A percentile compares a stretch with the other conserved stretches of the same genome.
These are phyloP conservation scores for Labeo calbasu DNA, from an alignment of 2,797 vertebrate genomes.

Conservation along the genomic window DNA sequence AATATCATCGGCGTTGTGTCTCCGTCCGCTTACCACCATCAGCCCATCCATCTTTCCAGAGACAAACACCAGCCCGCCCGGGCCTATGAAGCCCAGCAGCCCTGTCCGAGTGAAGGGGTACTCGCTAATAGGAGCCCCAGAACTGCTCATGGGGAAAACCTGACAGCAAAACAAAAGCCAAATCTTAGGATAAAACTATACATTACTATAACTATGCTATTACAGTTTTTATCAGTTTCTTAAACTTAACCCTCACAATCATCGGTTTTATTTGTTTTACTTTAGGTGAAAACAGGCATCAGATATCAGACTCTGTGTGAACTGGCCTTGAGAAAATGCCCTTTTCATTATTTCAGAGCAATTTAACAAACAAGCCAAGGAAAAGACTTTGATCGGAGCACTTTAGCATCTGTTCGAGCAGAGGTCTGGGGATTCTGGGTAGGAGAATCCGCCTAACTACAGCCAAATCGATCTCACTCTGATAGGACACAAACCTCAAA, in stretches of 20 bases:
- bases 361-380: slow-evolving; percentile 17
- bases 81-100: slow-evolving; percentile 94
- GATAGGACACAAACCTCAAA: slow-evolving; percentile 87
- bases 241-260: not conserved
- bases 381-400: slow-evolving; percentile 30
- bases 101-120: slow-evolving; percentile 96
- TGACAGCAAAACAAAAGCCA: slow-evolving; percentile 63
- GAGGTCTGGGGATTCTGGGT: slow-evolving; percentile 15
- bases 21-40: slow-evolving; percentile 95
- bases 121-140: slow-evolving; percentile 93
- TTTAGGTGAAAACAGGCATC: not conserved
- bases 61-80: slow-evolving; percentile 95
- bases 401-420: slow-evolving; percentile 3
- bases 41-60: slow-evolving; percentile 99
- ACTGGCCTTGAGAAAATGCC: not conserved
- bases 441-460: slow-evolving; percentile 16
- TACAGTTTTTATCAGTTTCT: too few species aligned
- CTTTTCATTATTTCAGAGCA: not conserved
- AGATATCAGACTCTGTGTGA: not conserved
- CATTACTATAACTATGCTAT: not conserved
- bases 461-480: not conserved
- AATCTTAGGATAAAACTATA: not conserved
- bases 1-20: slow-evolving; percentile 97
- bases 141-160: slow-evolving; percentile 93
- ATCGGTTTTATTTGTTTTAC: not conserved